Base-by-base conservation (phyloP, 2,888 invertebrate genomes). In the Ectropis crepuscularia region DNA sequence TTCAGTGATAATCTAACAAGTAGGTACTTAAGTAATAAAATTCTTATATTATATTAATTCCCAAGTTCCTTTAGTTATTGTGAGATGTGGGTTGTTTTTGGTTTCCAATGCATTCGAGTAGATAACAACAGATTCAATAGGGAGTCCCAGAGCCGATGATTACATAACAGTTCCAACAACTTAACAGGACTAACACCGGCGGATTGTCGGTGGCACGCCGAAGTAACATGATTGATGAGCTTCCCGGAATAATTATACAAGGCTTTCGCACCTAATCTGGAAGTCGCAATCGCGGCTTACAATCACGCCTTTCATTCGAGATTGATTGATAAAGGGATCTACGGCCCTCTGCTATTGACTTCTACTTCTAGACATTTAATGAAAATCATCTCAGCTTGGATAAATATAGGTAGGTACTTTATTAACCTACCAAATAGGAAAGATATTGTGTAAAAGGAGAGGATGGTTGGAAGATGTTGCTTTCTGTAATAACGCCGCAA, bases 161-260 rank as follows among this genome's bases (percentile, higher is more conserved):
- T 28, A 28, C 16, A 28, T 8, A 38, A 49, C 37, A 49, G 53
- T 43, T 38, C 41, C 16, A 41, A 53, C 16, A 65, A 62, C 61
- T 62, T 49, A 58, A 47, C 60, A 62, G 64, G 69, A 63, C 67
- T 68, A 55, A 63, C 72, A 73, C 75, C 72, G 73, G 66, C 49
- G 71, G 70, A 69, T 68, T 69, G 74, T 67, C 67, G 66, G 67
- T 50, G 72, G 72, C 66, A 71, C 67, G 68, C 67, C 68, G 67
- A 75, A 79, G 72, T 74, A 73, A 71, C 74, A 75, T 83, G 83
- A 83, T 83, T 83, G 83, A 83, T 83, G 82, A 82, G 74, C 74
- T 63, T 72, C 73, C 67, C 71, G 69, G 74, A 78, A 75, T 77
- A 76, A 74, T 78, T 75, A 80, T 79, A 73, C 76, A 70, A 71